A percentile compares a stretch with the other conserved stretches of the same genome.
Evolutionary conservation across 2,797 vertebrate species (phyloP).

Genomic region (Epinephelus malabaricus): DNA sequence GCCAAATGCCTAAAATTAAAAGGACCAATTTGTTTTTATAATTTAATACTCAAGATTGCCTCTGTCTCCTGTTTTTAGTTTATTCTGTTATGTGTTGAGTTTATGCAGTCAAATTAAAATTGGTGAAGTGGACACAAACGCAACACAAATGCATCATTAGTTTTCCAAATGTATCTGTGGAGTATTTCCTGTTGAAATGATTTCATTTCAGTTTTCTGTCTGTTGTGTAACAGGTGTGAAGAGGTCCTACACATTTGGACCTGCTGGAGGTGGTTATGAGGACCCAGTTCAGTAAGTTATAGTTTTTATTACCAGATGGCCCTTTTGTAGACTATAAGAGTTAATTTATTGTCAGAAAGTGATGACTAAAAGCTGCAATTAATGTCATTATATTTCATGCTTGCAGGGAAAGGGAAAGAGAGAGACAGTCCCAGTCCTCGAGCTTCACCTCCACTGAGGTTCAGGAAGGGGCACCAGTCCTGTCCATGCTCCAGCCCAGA

Average conservation of each 20-base stretch:
- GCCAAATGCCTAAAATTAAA: no score
- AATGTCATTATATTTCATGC: conserved; percentile 21
- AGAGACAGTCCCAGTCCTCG: conserved; percentile 94
- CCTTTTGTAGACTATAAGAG: not conserved
- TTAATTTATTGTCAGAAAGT: not conserved
- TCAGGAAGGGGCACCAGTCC: conserved; percentile 87
- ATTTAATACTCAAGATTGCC: not conserved
- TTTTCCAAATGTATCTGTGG: not conserved
- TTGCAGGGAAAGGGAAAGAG: conserved; percentile 91
- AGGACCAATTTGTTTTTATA: no score
- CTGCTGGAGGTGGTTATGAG: conserved; percentile 92
- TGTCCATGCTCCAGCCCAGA: conserved; percentile 90
- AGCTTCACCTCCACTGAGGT: conserved; percentile 94
- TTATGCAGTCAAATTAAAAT: conserved; percentile 3
- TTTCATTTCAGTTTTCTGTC: conserved; percentile 12
- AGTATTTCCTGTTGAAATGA: conserved; percentile 1
- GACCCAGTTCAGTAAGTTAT: conserved; percentile 91
- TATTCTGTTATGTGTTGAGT: not conserved
- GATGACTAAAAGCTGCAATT: not conserved
- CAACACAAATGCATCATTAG: not conserved
- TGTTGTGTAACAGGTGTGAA: conserved; percentile 87
- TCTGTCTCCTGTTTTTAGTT: not conserved
- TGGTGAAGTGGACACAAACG: not conserved
- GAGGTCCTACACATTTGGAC: conserved; percentile 93
- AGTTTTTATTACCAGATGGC: not conserved